These are phyloP conservation scores for Hippopotamus amphibius DNA, from an alignment of 2,113 vertebrate genomes.

Conservation along the genomic window DNA sequence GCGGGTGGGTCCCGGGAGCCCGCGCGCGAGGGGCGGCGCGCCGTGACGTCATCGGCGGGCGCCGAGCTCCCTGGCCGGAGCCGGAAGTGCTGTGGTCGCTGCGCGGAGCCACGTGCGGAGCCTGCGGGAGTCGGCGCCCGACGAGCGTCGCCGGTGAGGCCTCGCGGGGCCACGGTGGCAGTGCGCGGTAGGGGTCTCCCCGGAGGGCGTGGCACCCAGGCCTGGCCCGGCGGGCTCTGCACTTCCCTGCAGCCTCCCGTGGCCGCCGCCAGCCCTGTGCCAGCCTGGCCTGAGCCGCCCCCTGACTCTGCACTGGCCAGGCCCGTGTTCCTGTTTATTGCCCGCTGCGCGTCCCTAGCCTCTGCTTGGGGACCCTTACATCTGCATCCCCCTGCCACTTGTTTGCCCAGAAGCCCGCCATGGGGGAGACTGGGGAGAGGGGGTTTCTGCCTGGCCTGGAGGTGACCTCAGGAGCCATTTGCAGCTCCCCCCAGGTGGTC, in stretches of 20 bases:
- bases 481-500: background rate
- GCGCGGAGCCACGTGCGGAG: constrained; percentile 38
- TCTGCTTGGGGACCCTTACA: background rate
- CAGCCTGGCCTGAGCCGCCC: background rate
- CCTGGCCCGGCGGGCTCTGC: background rate
- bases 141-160: constrained; percentile 2
- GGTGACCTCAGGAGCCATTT: background rate
- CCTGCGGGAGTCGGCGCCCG: rapidly evolving
- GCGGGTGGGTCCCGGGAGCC: background rate
- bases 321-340: background rate
- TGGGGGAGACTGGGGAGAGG: background rate
- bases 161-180: background rate
- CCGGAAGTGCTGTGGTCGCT: constrained; percentile 36
- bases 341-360: background rate
- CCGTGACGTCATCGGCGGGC: constrained; percentile 66
- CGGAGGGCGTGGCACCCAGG: background rate
- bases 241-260: background rate
- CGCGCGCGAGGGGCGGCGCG: background rate
- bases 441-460: background rate
- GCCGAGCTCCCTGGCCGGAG: background rate
- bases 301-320: background rate
- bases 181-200: background rate
- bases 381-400: no score
- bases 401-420: background rate
- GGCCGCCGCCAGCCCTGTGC: background rate